A percentile compares a stretch with the other conserved stretches of the same genome.
These are phyloP conservation scores for Corvus cornix DNA, from an alignment of 2,113 vertebrate genomes.

Conservation along the genomic window DNA sequence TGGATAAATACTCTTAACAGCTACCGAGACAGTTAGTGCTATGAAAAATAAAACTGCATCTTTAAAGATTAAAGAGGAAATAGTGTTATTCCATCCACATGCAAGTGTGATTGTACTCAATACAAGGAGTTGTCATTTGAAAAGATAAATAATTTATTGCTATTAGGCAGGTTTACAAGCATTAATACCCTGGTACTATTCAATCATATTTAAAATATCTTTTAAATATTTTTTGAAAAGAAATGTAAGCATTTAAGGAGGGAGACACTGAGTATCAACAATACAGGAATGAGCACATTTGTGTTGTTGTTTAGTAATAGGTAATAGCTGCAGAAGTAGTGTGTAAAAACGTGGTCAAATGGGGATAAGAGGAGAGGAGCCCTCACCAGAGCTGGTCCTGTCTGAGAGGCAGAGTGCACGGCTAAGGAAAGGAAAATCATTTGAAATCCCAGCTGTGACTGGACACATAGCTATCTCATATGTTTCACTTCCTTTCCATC, in stretches of 20 bases:
- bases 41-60: slow-evolving; percentile 21
- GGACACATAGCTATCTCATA: slow-evolving; percentile 74
- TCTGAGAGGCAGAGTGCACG: slow-evolving; percentile 38
- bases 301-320: slow-evolving; percentile 53
- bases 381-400: slow-evolving; percentile 48
- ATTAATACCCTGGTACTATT: slow-evolving; percentile 51
- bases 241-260: not conserved
- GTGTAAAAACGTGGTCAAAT: slow-evolving; percentile 64
- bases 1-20: slow-evolving; percentile 41
- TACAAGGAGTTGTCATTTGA: slow-evolving; percentile 8
- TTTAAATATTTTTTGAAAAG: not conserved
- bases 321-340: slow-evolving; percentile 69
- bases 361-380: not conserved
- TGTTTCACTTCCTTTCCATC: slow-evolving; percentile 81
- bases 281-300: not conserved
- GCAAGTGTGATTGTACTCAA: not conserved
- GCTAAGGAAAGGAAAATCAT: slow-evolving; percentile 54
- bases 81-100: not conserved
- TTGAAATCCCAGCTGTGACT: slow-evolving; percentile 72
- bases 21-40: not conserved
- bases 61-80: slow-evolving; percentile 39
- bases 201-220: slow-evolving; percentile 7
- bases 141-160: slow-evolving; percentile 60
- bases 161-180: slow-evolving; percentile 42
- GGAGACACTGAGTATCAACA: not conserved